Conservation (phyloP, 2,888 invertebrate species). For the Diarsia rubi region DNA sequence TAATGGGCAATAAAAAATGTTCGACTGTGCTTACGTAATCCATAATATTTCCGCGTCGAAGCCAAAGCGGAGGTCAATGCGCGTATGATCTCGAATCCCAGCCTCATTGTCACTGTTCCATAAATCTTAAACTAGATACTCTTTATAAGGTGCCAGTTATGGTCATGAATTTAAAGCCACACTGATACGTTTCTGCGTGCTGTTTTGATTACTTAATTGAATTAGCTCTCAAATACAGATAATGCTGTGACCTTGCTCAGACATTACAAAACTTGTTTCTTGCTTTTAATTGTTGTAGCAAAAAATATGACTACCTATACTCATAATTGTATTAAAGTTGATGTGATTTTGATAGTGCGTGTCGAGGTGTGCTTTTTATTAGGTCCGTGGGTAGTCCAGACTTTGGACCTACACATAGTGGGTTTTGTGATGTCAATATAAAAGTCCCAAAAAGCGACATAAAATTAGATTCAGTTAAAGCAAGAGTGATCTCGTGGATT, state of each 20-base stretch:
- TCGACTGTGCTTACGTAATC: conserved; percentile 90
- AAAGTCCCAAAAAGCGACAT: conserved; percentile 15
- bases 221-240: conserved; percentile 34
- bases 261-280: conserved; percentile 50
- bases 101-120: conserved; percentile 67
- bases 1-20: conserved; percentile 90
- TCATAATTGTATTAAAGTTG: conserved; percentile 32
- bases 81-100: conserved; percentile 79
- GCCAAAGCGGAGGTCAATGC: conserved; percentile 83
- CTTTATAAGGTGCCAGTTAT: conserved; percentile 50
- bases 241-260: conserved; percentile 48
- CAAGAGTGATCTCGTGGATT: conserved; percentile 8
- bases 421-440: conserved; percentile 22
- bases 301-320: conserved; percentile 52
- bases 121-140: conserved; percentile 57
- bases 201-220: conserved; percentile 50
- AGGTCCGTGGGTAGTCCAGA: background rate
- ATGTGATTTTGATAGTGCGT: conserved; percentile 33
- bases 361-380: conserved; percentile 1
- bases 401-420: background rate
- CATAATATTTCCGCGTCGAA: conserved; percentile 89
- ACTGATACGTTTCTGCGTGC: conserved; percentile 36
- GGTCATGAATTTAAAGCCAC: conserved; percentile 32
- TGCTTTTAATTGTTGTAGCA: conserved; percentile 46
- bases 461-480: conserved; percentile 34